These are phyloP conservation scores for Mythimna ferrago DNA, from an alignment of 2,888 invertebrate genomes.

Conservation along the genomic window DNA sequence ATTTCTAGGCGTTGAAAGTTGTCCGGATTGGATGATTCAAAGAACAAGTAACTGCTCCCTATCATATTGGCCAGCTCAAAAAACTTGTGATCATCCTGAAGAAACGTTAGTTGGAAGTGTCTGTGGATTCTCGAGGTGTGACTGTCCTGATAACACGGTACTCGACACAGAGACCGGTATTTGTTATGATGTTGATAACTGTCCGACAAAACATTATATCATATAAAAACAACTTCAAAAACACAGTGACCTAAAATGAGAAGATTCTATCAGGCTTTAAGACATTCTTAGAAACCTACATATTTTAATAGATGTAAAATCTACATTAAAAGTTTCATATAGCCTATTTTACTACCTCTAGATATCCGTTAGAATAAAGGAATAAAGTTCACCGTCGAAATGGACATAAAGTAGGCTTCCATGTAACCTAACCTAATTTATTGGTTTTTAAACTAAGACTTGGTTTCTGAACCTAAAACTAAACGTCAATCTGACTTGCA, in stretches of 20 bases:
- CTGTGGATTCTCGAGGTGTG: slow-evolving; percentile 81
- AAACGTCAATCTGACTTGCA: slow-evolving; percentile 4
- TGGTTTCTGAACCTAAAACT: slow-evolving; percentile 20
- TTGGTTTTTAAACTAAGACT: neutral
- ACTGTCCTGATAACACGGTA: slow-evolving; percentile 76
- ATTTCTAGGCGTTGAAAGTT: slow-evolving; percentile 75
- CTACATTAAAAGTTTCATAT: neutral
- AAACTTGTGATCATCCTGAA: slow-evolving; percentile 78
- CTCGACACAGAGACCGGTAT: slow-evolving; percentile 77
- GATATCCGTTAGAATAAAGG: neutral
- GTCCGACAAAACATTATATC: slow-evolving; percentile 74
- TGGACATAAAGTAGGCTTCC: neutral
- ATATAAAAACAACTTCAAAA: slow-evolving; percentile 16
- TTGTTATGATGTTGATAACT: slow-evolving; percentile 82
- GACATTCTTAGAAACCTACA: neutral
- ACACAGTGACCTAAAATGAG: neutral
- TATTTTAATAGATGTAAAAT: neutral
- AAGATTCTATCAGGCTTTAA: neutral
- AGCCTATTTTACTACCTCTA: neutral
- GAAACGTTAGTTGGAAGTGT: slow-evolving; percentile 73
- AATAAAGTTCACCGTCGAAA: neutral
- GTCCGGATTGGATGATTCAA: slow-evolving; percentile 79
- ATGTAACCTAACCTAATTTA: neutral
- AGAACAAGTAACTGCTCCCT: slow-evolving; percentile 70
- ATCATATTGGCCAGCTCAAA: slow-evolving; percentile 76